phyloP scores from a whole-genome alignment of 1,140 invertebrate species.

The Sycophaga agraensis region DNA sequence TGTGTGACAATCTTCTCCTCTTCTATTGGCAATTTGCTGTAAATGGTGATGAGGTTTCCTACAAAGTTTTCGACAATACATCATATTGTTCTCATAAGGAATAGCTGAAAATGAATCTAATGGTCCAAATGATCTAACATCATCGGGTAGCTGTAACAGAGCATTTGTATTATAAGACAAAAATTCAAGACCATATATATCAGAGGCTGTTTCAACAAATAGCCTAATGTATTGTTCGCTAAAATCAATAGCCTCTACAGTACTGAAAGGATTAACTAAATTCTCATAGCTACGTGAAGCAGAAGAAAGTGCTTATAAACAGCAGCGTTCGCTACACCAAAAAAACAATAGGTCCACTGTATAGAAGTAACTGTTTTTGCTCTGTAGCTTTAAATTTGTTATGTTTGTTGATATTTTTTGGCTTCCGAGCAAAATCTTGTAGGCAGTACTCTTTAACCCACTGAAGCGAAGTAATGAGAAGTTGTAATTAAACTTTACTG shows the following conservation, averaged over 20 bases:
- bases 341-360: conserved; percentile 16
- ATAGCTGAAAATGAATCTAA: conserved; percentile 27
- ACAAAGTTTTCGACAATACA: conserved; percentile 6
- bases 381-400: conserved; percentile 24
- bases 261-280: background rate
- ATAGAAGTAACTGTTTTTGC: conserved; percentile 23
- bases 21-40: conserved; percentile 29
- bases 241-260: conserved; percentile 10
- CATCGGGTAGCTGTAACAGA: conserved; percentile 22
- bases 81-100: conserved; percentile 30
- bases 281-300: conserved; percentile 16
- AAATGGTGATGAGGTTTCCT: conserved; percentile 33
- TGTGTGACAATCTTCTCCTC: conserved; percentile 8
- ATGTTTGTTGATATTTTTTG: conserved; percentile 1
- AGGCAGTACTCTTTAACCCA: conserved; percentile 16
- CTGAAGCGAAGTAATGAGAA: conserved; percentile 14
- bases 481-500: background rate
- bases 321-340: conserved; percentile 2
- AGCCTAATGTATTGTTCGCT: conserved; percentile 8
- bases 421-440: conserved; percentile 14
- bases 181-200: conserved; percentile 28
- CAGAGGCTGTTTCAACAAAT: conserved; percentile 22
- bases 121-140: conserved; percentile 25
- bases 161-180: conserved; percentile 29
- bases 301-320: conserved; percentile 28